Base-by-base conservation (phyloP, 2,888 invertebrate genomes). In the Nomada ruficornis region DNA sequence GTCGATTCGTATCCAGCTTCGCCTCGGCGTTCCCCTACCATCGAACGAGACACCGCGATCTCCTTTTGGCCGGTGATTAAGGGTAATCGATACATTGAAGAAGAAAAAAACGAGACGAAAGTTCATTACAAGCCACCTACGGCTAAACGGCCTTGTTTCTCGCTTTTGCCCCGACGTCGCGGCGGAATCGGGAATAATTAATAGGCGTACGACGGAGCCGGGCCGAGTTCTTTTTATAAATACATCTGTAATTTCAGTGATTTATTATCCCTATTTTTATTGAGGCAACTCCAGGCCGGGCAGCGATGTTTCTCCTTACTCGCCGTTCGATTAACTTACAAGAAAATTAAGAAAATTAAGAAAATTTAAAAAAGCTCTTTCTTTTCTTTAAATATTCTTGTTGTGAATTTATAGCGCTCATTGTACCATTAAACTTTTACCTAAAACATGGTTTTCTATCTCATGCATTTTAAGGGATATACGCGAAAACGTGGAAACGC, bases 191-290 rank as follows among this genome's bases (percentile, higher is more conserved):
- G 67, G 87, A 88, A 91, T 91, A 91, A 91, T 91, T 91, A 91
- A 92, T 91, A 89, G 88, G 80, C 82, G 81, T 84, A n/a, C 80
- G 86, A 89, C 88, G 83, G 75, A 70, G 79, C 71, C 64, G 18
- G 80, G 80, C 78, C 86, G 82, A 77, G 79, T 83, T 79, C 74
- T 82, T 80, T 86, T 90, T 91, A 92, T 90, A 91, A 91, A 92
- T 91, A 90, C 84, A 59, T 68, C 29, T 7, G 9, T 29, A 44
- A 2, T 18, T 42, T 23, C 60, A 52, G 65, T 85, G 85, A 89
- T 90, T 90, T 89, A 90, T 90, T 86, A 86, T 36, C 77, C 85
- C 86, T 89, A 88, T 90, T 91, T 90, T 90, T 86, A 86, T 77
- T 20, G 60, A 18, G 13, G 55, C 42, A 59, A n/a, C 62, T 20